Percentiles rank a stretch among this genome's conserved stretches.
Conservation (phyloP, 2,888 invertebrate species). For the Alcis repandata region DNA sequence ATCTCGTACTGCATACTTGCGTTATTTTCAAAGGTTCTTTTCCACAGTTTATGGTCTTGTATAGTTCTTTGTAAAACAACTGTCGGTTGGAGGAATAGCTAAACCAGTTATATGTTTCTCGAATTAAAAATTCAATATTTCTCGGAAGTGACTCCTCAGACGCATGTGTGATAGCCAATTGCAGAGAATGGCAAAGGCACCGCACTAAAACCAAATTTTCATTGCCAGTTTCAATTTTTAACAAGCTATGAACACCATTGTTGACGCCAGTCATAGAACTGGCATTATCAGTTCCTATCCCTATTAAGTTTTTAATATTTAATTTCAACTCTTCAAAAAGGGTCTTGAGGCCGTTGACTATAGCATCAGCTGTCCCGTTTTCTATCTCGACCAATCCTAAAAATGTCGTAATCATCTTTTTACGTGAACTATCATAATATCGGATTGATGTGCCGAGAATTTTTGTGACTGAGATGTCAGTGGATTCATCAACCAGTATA, state of each 20-base stretch:
- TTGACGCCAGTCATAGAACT: conserved; percentile 1
- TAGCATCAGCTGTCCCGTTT: background rate
- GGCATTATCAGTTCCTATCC: conserved; percentile 1
- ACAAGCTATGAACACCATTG: background rate
- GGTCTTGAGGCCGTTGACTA: conserved; percentile 5
- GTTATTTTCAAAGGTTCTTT: background rate
- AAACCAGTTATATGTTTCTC: background rate
- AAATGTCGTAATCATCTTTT: background rate
- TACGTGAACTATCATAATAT: background rate
- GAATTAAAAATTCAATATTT: background rate
- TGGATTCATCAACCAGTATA: background rate
- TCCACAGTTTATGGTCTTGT: background rate
- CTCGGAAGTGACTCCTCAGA: background rate
- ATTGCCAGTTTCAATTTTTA: conserved; percentile 1
- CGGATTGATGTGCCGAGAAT: background rate
- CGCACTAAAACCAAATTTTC: background rate
- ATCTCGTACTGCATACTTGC: background rate
- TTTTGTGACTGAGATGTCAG: conserved; percentile 4
- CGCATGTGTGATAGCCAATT: conserved; percentile 1
- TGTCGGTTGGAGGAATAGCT: background rate
- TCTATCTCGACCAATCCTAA: background rate
- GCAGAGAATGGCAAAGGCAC: background rate
- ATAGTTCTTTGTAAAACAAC: background rate
- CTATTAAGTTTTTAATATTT: background rate
- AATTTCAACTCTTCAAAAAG: background rate